These are phyloP conservation scores for Glossophaga mutica DNA, from an alignment of 2,797 vertebrate species.

Conservation along the genomic window DNA sequence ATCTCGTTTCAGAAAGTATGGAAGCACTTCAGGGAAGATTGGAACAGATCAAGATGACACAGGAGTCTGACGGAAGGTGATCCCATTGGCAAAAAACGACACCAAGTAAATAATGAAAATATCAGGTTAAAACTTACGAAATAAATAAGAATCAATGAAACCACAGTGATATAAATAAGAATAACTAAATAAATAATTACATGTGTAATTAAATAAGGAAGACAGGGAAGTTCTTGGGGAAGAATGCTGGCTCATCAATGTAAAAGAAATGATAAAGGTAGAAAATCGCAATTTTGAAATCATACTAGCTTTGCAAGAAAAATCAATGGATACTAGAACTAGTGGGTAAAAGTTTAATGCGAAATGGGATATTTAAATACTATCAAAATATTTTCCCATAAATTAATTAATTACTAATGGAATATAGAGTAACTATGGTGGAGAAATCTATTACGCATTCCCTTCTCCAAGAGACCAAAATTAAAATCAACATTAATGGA, in stretches of 20 bases:
- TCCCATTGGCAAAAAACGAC: too few species aligned
- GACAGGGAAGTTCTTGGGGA: background rate
- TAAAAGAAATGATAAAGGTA: background rate
- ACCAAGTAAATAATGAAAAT: background rate
- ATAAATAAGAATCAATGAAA: background rate
- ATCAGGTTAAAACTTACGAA: background rate
- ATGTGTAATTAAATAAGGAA: background rate
- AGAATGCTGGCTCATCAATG: conserved; percentile 20
- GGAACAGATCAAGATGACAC: background rate
- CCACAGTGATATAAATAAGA: background rate
- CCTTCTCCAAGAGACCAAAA: background rate
- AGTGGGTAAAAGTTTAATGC: background rate
- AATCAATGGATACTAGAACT: background rate
- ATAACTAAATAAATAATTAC: background rate
- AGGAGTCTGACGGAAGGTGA: background rate
- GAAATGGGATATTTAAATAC: background rate
- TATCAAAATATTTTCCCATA: conserved; percentile 4
- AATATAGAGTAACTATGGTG: background rate
- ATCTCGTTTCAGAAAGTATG: background rate
- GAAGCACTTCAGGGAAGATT: background rate
- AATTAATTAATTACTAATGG: background rate
- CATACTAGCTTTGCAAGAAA: background rate
- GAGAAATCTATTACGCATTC: background rate
- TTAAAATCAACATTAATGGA: background rate
- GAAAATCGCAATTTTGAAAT: conserved; percentile 6